Conservation (phyloP, 2,797 vertebrate genomes). For the Adelosebastes latens region DNA sequence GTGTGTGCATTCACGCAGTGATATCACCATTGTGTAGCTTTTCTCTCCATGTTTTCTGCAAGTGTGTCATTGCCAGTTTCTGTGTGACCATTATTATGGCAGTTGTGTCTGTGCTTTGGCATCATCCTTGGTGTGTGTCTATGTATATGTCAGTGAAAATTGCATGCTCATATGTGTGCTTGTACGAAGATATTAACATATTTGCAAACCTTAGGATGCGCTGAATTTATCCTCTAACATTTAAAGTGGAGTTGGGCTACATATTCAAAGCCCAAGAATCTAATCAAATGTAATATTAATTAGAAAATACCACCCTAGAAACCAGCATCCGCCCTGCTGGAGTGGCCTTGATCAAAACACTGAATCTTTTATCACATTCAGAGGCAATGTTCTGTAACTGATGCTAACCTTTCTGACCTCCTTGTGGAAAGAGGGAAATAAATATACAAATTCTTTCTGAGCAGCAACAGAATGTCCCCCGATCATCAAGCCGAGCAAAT, state of each 20-base stretch:
- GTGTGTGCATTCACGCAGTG: background rate
- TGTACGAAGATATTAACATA: background rate
- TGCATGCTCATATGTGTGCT: background rate
- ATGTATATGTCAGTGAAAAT: background rate
- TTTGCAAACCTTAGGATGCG: background rate
- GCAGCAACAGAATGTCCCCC: conserved; percentile 5
- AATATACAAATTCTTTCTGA: conserved; percentile 21
- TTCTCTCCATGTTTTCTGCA: conserved; percentile 5
- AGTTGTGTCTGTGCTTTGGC: conserved; percentile 2
- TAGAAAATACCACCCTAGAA: background rate
- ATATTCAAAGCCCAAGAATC: background rate
- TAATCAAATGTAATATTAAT: background rate
- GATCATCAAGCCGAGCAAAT: background rate
- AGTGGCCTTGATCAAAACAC: conserved; percentile 1
- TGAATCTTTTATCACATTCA: background rate
- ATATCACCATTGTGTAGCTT: conserved; percentile 22
- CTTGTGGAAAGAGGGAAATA: background rate
- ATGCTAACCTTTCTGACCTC: conserved; percentile 18
- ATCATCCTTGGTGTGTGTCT: background rate
- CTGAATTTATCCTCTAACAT: background rate
- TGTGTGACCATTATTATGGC: background rate
- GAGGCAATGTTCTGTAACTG: conserved; percentile 17
- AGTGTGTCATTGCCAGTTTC: background rate
- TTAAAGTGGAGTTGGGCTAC: background rate
- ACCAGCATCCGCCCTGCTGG: background rate